phyloP scores from a whole-genome alignment of 2,113 vertebrate species.

The Spermophilus dauricus region DNA sequence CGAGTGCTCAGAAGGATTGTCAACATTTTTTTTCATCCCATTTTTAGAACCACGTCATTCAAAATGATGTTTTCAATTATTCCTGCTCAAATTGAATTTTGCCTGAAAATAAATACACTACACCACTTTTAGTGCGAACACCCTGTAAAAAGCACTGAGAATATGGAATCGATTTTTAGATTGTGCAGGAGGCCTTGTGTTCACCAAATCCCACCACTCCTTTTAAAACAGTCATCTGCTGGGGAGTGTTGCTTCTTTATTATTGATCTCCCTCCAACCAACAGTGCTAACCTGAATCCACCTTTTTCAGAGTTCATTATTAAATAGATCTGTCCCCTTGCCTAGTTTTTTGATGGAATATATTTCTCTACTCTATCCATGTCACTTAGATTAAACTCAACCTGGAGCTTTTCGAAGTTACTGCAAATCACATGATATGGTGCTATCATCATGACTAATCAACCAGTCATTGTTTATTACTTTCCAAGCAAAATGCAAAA shows the following conservation, averaged over 20 bases:
- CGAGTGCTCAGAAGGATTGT: neutral
- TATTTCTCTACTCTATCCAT: neutral
- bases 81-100: constrained; percentile 67
- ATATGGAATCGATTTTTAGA: constrained; percentile 62
- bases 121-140: constrained; percentile 49
- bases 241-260: neutral
- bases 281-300: neutral
- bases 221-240: constrained; percentile 16
- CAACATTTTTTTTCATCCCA: constrained; percentile 22
- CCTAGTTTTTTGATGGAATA: neutral
- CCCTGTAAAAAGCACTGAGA: constrained; percentile 58
- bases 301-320: neutral
- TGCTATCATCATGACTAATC: neutral
- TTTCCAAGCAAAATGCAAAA: neutral
- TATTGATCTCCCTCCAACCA: neutral
- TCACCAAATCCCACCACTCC: constrained; percentile 29
- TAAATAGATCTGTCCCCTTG: neutral
- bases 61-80: constrained; percentile 77
- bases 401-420: constrained; percentile 1
- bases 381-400: neutral
- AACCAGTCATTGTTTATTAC: neutral
- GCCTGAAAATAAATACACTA: constrained; percentile 70
- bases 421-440: neutral
- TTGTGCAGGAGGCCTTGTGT: neutral
- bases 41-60: constrained; percentile 66